A percentile compares a stretch with the other conserved stretches of the same genome.
Conservation (phyloP, 2,797 vertebrate species). For the Alfaro cultratus region DNA sequence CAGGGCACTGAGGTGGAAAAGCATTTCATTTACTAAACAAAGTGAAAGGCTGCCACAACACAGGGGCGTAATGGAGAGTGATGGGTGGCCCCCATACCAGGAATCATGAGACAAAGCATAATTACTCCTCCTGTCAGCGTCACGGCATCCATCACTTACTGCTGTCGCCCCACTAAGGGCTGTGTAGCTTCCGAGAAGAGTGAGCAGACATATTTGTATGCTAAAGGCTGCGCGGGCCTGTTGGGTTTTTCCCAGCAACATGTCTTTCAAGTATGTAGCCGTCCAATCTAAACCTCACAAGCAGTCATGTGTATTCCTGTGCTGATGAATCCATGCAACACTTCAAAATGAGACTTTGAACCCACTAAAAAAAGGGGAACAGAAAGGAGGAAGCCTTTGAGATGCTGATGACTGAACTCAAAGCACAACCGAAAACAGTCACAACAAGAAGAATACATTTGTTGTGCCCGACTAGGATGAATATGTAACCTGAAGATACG, state of each 20-base stretch:
- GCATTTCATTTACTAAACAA: conserved; percentile 83
- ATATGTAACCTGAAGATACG: conserved; percentile 54
- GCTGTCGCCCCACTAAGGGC: conserved; percentile 52
- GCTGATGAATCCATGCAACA: conserved; percentile 19
- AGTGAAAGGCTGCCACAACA: conserved; percentile 78
- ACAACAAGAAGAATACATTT: conserved; percentile 61
- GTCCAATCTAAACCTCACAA: conserved; percentile 15
- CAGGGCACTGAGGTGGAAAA: conserved; percentile 74
- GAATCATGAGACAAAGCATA: conserved; percentile 76
- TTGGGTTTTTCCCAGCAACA: conserved; percentile 10
- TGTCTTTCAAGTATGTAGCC: conserved; percentile 20
- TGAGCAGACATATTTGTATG: conserved; percentile 23
- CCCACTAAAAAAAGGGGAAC: not conserved
- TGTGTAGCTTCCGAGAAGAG: conserved; percentile 33
- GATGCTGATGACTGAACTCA: conserved; percentile 25
- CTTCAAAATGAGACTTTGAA: conserved; percentile 26
- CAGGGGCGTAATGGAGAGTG: conserved; percentile 81
- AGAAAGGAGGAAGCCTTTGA: conserved; percentile 14
- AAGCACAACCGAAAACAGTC: conserved; percentile 32
- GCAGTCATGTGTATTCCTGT: conserved; percentile 23
- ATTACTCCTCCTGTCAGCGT: conserved; percentile 80
- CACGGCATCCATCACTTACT: conserved; percentile 74
- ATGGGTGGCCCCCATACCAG: conserved; percentile 72
- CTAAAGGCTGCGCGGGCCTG: conserved; percentile 1
- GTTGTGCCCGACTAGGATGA: conserved; percentile 31